These are phyloP conservation scores for Sepiola atlantica DNA, from an alignment of 2,888 invertebrate species.

Conservation along the genomic window DNA sequence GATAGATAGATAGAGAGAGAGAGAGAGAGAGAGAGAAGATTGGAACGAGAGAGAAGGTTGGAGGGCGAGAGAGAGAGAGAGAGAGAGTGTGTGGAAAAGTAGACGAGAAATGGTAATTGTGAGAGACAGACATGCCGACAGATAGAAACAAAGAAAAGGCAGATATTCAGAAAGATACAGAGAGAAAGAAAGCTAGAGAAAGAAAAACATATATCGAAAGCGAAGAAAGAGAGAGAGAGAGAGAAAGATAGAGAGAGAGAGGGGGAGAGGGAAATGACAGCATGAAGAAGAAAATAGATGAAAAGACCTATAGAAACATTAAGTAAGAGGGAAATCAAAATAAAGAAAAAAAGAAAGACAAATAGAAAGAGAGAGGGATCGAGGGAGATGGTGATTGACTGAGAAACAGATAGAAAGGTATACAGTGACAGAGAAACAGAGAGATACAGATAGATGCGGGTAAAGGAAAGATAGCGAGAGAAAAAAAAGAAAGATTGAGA, in stretches of 20 bases:
- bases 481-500: neutral
- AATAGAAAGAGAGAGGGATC: no score
- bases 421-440: no score
- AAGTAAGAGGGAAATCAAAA: no score
- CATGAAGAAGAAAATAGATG: neutral
- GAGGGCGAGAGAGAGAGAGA: neutral
- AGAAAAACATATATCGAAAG: no score
- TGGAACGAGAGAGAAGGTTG: no score
- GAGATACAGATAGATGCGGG: neutral
- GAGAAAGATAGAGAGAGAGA: neutral
- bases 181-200: neutral
- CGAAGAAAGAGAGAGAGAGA: neutral
- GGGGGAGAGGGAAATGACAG: neutral
- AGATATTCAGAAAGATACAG: neutral
- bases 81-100: neutral
- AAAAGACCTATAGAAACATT: neutral
- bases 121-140: neutral
- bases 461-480: neutral
- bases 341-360: no score
- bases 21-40: neutral
- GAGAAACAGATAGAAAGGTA: no score
- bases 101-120: neutral
- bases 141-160: neutral
- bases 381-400: no score
- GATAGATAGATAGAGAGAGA: neutral